Percentiles rank a stretch among this genome's conserved stretches.
phyloP scores from a whole-genome alignment of 2,888 invertebrate species.

The Theodoxus fluviatilis region DNA sequence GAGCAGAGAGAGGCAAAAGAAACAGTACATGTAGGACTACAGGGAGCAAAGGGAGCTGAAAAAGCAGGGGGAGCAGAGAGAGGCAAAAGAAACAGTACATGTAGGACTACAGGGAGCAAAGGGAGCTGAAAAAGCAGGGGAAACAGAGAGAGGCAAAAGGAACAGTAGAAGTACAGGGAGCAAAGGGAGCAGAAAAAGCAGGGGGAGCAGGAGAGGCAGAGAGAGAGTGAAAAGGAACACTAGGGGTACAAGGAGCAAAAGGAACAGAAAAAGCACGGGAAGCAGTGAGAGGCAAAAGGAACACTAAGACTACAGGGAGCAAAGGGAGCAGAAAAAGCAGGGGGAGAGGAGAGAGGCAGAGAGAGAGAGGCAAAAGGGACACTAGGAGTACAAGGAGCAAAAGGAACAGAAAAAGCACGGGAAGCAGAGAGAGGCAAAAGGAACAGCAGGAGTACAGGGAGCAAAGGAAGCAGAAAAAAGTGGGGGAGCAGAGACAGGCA shows the following conservation, averaged over 20 bases:
- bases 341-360: slow-evolving; percentile 9
- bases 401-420: background rate
- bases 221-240: background rate
- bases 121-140: background rate
- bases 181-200: slow-evolving; percentile 9
- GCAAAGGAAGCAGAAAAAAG: background rate
- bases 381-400: background rate
- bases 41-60: background rate
- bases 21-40: background rate
- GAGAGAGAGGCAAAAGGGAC: background rate
- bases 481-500: background rate
- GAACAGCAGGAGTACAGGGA: background rate
- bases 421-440: background rate
- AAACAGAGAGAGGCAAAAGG: background rate
- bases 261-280: background rate
- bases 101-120: background rate
- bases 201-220: background rate
- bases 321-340: slow-evolving; percentile 23
- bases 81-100: slow-evolving; percentile 1
- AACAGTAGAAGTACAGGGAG: slow-evolving; percentile 23
- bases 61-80: background rate
- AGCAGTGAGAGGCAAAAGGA: background rate
- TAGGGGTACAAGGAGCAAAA: slow-evolving; percentile 6
- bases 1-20: no score
- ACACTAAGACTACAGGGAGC: background rate